Evolutionary conservation across 2,113 vertebrate genomes (phyloP), one percentile per base, ranked within the genome.

Genomic region (Phoxinus phoxinus): DNA sequence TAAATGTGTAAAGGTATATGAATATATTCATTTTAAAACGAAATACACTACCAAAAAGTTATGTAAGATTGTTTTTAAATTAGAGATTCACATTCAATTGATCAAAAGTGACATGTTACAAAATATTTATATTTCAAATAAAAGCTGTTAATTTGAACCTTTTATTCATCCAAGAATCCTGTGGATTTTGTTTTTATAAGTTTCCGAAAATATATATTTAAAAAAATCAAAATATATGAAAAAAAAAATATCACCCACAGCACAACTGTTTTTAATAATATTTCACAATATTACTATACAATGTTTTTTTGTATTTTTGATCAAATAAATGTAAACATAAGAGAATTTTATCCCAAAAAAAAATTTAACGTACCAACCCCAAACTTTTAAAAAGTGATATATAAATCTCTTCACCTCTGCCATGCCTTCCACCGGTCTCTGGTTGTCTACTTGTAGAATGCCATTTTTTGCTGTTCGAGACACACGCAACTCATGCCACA

Each of bases 391-490:
- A 5, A 41, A n/a, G 12, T 71, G 23, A 6, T 23, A 19, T 35
- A 19, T 12, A n/a, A 9, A 25, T 91, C 32, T 74, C 46, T 32
- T 67, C 46, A 99, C 98, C 97, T 97, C 96, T 51, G 98, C 94
- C 89, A 96, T 97, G 27, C 96, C 97, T 90, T 98, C 96, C 48
- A 96, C 90, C 0, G 94, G 93, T 19, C 89, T 95, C 91, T 99
- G 98, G 71, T 93, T 94, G 88, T 99, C 98, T 91, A 99, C 96
- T 84, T 97, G 97, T 0, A 99, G 92, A 91, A 98, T 97, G 0
- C 97, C 98, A 4, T 96, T 98, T 92, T 96, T 99, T 0, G 97
- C 98, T 0, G 98, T 99, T 11, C 98, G 97, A 44, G 97, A 98
- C 13, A 97, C 96, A 53, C 91, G 94, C 51, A 98, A 10, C 21